Evolutionary conservation across 2,113 vertebrate genomes (phyloP), one percentile per base, ranked within the genome.

Genomic region (Butorides virescens): DNA sequence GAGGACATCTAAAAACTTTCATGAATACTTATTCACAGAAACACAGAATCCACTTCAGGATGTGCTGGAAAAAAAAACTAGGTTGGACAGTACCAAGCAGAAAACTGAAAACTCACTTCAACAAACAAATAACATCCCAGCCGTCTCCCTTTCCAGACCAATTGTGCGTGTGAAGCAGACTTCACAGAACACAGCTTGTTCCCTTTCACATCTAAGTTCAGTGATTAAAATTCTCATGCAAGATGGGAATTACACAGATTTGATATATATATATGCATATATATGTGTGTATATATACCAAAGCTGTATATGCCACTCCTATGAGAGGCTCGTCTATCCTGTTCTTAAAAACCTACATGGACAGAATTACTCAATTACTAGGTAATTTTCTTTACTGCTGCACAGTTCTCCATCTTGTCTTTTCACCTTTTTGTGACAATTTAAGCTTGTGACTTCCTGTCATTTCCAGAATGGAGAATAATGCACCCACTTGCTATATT

Each of bases 31-130:
- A 18, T 63, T 75, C 34, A 63, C 9, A 83, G 27, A 18, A 83
- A 58, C 25, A 62, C 1, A 49, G 42, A 71, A 44, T 6, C 9
- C 49, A 42, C n/a, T 32, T 36, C 19, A 67, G 21, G 3, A 4
- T 47, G 16, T 67, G 34, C 27, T 78, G 42, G 13, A 39, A 52
- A 53, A 39, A 47, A 10, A 0, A 0, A 2, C 20, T 13, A 3
- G 17, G 4, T 6, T 50, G 34, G 34, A 47, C 13, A 55, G 18
- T n/a, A 26, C 37, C 44, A n/a, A 63, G 30, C 3, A 82, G 59
- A 66, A 86, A 96, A 39, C 11, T 34, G 9, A 94, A 74, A 91
- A 27, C 6, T 74, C 25, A 10, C 12, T 82, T 49, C 27, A 70
- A 29, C 9, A 50, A 67, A 72, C 23, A 80, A 72, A 37, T 11